Base-by-base conservation (phyloP, 1,140 invertebrate species). In the Anastrepha ludens region DNA sequence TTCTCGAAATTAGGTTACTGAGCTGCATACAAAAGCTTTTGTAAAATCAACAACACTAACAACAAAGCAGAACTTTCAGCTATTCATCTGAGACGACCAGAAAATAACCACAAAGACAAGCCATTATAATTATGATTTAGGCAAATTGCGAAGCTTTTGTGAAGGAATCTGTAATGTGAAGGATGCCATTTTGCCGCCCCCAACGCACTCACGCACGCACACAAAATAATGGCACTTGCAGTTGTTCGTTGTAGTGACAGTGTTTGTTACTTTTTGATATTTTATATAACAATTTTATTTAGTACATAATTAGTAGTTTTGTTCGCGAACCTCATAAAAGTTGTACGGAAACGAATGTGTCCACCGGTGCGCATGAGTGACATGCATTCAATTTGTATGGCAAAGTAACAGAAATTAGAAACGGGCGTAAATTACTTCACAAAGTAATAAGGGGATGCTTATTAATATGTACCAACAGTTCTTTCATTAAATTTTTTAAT, bases 41-140 rank as follows among this genome's bases (percentile, higher is more conserved):
- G 7, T 8, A 8, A 13, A 7, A 58, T 58, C 7, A 55, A 55
- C 50, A 55, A 62, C n/a, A 62, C 4, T 5, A 62, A 1, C 60
- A 62, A 62, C 60, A 62, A 62, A 62, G 13, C n/a, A 62, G 4
- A 62, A 55, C 20, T 8, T 20, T 11, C 17, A 81, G 17, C 64
- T 5, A 81, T 58, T 81, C 74, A 81, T 15, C 39, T 41, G 50
- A 81, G 74, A 47, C 41, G 44, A 55, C 74, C 44, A 55, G 74
- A 6, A 58, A 58, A 58, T 81, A n/a, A 81, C n/a, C 17, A 55
- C 15, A 20, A 81, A 58, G 74, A 55, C 74, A 81, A 47, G 44
- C 50, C 47, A 81, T 81, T 81, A 55, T 81, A 81, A 81, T 81
- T 81, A 81, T 81, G 74, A 81, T 55, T 81, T 81, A 81, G 74